These are phyloP conservation scores for Drosophila buzzatii DNA, from an alignment of 2,888 invertebrate genomes.

Conservation along the genomic window DNA sequence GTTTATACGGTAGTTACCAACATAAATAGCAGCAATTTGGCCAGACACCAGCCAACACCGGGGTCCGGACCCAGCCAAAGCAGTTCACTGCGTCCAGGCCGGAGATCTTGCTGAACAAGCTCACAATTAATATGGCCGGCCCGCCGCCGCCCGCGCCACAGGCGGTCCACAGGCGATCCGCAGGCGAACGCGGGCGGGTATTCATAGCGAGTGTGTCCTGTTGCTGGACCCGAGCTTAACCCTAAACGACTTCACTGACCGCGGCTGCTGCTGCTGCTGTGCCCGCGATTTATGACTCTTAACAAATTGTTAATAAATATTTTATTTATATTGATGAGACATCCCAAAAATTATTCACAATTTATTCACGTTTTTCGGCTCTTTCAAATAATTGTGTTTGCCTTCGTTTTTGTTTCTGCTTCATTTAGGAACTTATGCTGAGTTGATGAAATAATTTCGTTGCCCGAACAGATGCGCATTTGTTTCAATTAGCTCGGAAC, in stretches of 20 bases:
- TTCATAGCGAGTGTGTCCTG: constrained; percentile 28
- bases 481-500: constrained; percentile 66
- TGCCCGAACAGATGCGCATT: constrained; percentile 61
- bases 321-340: constrained; percentile 80
- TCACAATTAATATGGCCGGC: constrained; percentile 77
- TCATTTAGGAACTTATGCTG: constrained; percentile 12
- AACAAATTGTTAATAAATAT: constrained; percentile 80
- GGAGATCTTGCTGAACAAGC: constrained; percentile 72
- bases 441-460: constrained; percentile 69
- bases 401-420: neutral
- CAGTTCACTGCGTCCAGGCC: constrained; percentile 29
- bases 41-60: constrained; percentile 70
- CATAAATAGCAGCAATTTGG: constrained; percentile 85
- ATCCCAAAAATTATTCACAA: constrained; percentile 75
- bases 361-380: constrained; percentile 40
- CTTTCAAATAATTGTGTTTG: constrained; percentile 31
- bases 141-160: constrained; percentile 72
- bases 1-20: constrained; percentile 85
- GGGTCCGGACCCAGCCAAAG: constrained; percentile 19
- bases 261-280: constrained; percentile 48
- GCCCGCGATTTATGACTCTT: constrained; percentile 72
- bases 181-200: constrained; percentile 66
- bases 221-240: constrained; percentile 29
- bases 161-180: constrained; percentile 56
- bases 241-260: constrained; percentile 36